Evolutionary conservation across 2,113 vertebrate species (phyloP), one percentile per base, ranked within the genome.

Genomic region (Penelope pileata): DNA sequence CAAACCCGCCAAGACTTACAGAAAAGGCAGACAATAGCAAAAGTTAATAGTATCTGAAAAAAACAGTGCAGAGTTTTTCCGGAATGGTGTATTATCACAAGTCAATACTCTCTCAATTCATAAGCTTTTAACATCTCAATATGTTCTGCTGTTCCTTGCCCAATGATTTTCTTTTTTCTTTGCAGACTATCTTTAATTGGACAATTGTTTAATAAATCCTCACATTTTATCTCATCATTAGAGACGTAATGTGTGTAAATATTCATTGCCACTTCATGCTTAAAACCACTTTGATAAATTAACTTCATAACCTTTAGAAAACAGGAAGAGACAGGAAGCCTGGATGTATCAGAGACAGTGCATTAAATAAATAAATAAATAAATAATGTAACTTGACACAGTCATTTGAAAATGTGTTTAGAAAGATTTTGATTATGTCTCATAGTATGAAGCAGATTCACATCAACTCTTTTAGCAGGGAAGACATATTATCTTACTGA

Each of bases 281-380:
- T 91, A 83, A 85, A 97, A 92, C 56, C 74, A 92, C 70, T 93
- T 97, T 95, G 94, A 81, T 88, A 96, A 95, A 97, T 96, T 97
- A 97, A 96, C 96, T 96, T 96, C 84, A 95, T 95, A 97, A 96
- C 93, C 96, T 96, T 96, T 96, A 95, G 81, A 93, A 86, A 93
- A 83, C 92, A 93, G 93, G 92, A 92, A 95, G 95, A 96, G 93
- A 95, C 88, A 95, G 95, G 80, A 96, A 93, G 76, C 90, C 88
- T 96, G 83, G 76, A 88, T 94, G 63, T 94, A 93, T 74, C 76
- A 79, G 80, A 93, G 94, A 86, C 9, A 5, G 45, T 73, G 81
- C 58, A 88, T 78, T 6, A 30, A 95, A 94, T 92, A 84, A 6
- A 32, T 94, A 94, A 93, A 83, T 90, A 81, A 12, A 86, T 54